Conservation (phyloP, 1,140 invertebrate species). For the Pseudomyrmex gracilis region DNA sequence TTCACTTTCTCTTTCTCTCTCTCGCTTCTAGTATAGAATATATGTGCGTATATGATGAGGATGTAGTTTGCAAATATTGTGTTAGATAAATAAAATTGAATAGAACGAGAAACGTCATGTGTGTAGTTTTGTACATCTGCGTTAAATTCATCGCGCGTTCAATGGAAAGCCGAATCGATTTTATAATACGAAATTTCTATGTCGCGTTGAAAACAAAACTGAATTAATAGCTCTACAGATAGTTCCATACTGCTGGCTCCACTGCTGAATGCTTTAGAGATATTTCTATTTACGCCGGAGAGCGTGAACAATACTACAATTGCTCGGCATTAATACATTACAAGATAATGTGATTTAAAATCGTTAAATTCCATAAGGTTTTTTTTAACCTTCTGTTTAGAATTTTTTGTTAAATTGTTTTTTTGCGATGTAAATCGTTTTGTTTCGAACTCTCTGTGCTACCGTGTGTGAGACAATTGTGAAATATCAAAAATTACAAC, state of each 20-base stretch:
- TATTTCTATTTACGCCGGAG: background rate
- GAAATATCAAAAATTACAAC: conserved; percentile 25
- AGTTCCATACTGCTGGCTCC: background rate
- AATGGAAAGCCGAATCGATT: conserved; percentile 36
- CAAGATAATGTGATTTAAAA: background rate
- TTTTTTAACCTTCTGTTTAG: background rate
- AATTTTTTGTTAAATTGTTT: background rate
- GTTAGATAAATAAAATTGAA: conserved; percentile 41
- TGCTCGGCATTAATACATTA: background rate
- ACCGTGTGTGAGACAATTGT: background rate
- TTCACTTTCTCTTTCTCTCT: no score
- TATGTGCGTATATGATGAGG: conserved; percentile 22
- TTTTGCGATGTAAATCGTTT: background rate
- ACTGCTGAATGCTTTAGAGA: background rate
- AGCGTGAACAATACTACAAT: background rate
- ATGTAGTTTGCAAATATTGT: conserved; percentile 29
- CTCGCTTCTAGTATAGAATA: background rate
- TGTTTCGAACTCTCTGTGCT: background rate
- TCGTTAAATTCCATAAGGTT: background rate
- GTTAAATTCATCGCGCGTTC: conserved; percentile 23
- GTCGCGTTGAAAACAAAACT: conserved; percentile 10
- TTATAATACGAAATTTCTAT: conserved; percentile 2
- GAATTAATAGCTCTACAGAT: background rate
- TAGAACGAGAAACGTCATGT: conserved; percentile 22
- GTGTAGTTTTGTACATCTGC: conserved; percentile 10